These are phyloP conservation scores for Scaptomyza graminum DNA, from an alignment of 1,140 invertebrate species.

Conservation along the genomic window DNA sequence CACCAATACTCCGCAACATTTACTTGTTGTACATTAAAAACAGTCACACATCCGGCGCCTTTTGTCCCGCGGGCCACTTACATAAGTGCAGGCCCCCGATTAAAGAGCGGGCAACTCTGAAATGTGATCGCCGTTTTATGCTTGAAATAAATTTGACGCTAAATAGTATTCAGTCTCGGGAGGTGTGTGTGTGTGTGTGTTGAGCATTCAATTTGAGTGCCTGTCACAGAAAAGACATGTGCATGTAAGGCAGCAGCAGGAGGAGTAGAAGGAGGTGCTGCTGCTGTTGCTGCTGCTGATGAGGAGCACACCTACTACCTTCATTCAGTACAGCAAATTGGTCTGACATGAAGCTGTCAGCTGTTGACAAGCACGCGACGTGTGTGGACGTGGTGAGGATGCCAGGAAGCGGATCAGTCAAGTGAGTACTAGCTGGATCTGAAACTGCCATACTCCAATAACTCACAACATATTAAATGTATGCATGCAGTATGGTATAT, in stretches of 20 bases:
- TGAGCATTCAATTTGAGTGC: slow-evolving; percentile 74
- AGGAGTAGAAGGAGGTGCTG: slow-evolving; percentile 34
- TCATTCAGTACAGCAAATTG: slow-evolving; percentile 70
- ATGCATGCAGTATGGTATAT: slow-evolving; percentile 35
- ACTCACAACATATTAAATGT: slow-evolving; percentile 78
- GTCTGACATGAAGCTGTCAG: slow-evolving; percentile 79
- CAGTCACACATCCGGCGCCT: slow-evolving; percentile 74
- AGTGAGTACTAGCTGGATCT: slow-evolving; percentile 22
- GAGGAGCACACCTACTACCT: slow-evolving; percentile 48
- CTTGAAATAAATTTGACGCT: slow-evolving; percentile 77
- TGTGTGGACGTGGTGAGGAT: slow-evolving; percentile 5
- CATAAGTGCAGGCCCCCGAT: slow-evolving; percentile 50
- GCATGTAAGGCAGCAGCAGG: background rate
- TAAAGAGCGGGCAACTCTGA: slow-evolving; percentile 40
- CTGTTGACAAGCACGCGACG: slow-evolving; percentile 75
- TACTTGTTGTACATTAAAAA: slow-evolving; percentile 14
- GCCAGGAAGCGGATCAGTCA: slow-evolving; percentile 71
- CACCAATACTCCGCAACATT: background rate
- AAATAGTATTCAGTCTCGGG: slow-evolving; percentile 56
- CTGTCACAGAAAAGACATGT: slow-evolving; percentile 59
- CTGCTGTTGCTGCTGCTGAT: slow-evolving; percentile 15
- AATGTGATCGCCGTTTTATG: slow-evolving; percentile 75
- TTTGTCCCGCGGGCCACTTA: slow-evolving; percentile 57
- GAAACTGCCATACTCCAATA: slow-evolving; percentile 48
- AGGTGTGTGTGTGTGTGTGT: slow-evolving; percentile 16